Evolutionary conservation across 2,113 vertebrate species (phyloP), one percentile per base, ranked within the genome.

Genomic region (Barnardius zonarius): DNA sequence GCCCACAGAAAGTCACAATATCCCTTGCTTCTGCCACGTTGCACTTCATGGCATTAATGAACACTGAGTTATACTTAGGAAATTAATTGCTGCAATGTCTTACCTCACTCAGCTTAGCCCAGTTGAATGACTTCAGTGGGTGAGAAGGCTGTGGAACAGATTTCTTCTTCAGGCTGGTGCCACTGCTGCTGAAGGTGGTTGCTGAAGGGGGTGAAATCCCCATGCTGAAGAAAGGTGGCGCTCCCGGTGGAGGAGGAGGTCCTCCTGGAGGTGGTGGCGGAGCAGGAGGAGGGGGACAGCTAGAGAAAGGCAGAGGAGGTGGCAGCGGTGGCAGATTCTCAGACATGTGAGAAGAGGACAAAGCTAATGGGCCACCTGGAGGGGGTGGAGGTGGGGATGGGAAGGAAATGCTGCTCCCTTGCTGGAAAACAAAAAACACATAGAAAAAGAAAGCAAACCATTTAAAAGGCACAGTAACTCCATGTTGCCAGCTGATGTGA

Each of bases 51-150:
- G 49, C 35, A 72, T 41, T 55, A 70, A 54, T 37, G 51, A 91
- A 62, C 33, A 54, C 6, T 0, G 9, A 46, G 8, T 31, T 37
- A 54, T 6, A 75, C 18, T 59, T 82, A 33, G 37, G 30, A 90
- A 86, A 39, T 28, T 27, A 68, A 25, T 52, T 55, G 41, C 31
- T 59, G 25, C 37, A 73, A 30, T 41, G 13, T 64, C 98, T 99
- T 95, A 99, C 99, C 99, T 99, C 99, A 52, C 98, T 99, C 39
- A 99, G 97, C 92, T 99, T 99, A 97, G 99, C 97, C 99, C 99
- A 99, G 98, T 99, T 99, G 97, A 99, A 99, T 62, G 99, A 99
- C 97, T 99, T 99, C 95, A 99, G 98, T 1, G 99, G 99, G 77
- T 99, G 99, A 35, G 99, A 99, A 33, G 99, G 99, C 96, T 99